Evolutionary conservation across 2,797 vertebrate species (phyloP).

Genomic region (Sebastes ruberrimus): DNA sequence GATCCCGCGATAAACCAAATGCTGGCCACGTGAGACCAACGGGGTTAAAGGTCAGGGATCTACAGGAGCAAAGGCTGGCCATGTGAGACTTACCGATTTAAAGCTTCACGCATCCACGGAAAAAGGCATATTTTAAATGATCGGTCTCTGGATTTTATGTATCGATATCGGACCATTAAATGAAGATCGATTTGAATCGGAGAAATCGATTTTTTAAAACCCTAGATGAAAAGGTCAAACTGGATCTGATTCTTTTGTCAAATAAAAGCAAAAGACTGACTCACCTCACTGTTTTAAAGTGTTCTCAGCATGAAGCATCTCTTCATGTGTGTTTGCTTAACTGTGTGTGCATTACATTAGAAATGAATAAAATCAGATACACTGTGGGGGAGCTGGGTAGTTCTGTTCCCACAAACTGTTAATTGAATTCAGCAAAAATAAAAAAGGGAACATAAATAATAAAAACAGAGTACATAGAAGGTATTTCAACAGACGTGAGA

Average conservation of each 20-base stretch:
- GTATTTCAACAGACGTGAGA: not conserved
- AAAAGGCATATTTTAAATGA: too few species aligned
- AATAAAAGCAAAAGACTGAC: not conserved
- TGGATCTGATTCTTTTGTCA: not conserved
- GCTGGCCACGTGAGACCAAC: not conserved
- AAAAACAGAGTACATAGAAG: not conserved
- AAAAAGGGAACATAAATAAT: not conserved
- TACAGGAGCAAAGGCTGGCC: not conserved
- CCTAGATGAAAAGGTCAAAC: not conserved
- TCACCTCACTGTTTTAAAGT: not conserved
- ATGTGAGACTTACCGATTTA: too few species aligned
- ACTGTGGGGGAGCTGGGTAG: not conserved
- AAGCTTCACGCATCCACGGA: too few species aligned
- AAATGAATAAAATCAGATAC: not conserved
- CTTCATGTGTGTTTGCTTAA: slow-evolving; percentile 17
- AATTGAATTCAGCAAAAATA: slow-evolving; percentile 12
- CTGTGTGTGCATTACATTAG: not conserved
- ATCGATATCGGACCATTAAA: not conserved
- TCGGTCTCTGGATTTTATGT: not conserved
- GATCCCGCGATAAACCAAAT: not conserved
- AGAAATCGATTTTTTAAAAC: too few species aligned
- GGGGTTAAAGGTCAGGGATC: not conserved
- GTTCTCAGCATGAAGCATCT: not conserved
- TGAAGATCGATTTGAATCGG: not conserved
- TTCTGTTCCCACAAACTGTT: not conserved